A percentile compares a stretch with the other conserved stretches of the same genome.
phyloP scores from a whole-genome alignment of 2,797 vertebrate genomes.

The Pristis pectinata region DNA sequence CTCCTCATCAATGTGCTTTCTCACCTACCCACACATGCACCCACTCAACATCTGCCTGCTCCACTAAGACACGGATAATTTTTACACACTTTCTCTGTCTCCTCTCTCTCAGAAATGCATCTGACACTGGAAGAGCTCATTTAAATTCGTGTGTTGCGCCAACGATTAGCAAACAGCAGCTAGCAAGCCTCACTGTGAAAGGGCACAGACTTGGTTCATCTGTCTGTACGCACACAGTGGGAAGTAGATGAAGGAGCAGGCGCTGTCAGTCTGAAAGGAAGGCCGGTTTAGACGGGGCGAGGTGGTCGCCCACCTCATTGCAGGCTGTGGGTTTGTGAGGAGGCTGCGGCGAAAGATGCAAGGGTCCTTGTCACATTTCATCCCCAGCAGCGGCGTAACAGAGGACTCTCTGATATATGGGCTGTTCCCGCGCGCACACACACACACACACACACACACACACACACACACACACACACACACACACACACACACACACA shows the following conservation, averaged over 20 bases:
- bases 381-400: too few species aligned
- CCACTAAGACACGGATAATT: not conserved
- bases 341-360: too few species aligned
- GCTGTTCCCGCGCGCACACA: too few species aligned
- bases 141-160: not conserved
- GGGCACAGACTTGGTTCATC: not conserved
- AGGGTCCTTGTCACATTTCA: too few species aligned
- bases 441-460: too few species aligned
- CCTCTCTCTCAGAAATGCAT: not conserved
- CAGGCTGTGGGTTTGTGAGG: too few species aligned
- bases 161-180: not conserved
- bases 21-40: constrained; percentile 20
- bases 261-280: not conserved
- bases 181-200: not conserved
- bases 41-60: constrained; percentile 31
- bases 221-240: not conserved
- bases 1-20: constrained; percentile 14
- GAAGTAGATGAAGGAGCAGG: not conserved
- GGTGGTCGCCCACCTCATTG: too few species aligned
- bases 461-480: too few species aligned
- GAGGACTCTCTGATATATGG: too few species aligned
- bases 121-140: not conserved
- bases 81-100: not conserved
- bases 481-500: too few species aligned
- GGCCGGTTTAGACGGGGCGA: too few species aligned